Base-by-base conservation (phyloP, 2,797 vertebrate genomes). In the Manis javanica region DNA sequence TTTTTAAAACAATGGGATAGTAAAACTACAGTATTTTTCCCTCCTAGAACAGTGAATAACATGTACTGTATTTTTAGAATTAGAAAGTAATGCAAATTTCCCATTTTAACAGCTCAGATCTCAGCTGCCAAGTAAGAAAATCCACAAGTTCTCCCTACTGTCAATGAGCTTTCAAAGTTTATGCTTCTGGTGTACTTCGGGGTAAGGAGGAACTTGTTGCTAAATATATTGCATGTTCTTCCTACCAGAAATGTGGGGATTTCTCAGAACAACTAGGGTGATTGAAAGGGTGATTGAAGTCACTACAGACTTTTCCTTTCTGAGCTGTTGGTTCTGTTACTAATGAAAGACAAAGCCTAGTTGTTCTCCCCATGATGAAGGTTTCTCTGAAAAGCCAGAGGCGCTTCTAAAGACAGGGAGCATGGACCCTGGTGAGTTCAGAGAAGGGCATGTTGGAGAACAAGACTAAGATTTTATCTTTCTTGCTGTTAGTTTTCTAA, bases 111-210 rank as follows among this genome's bases (percentile, higher is more conserved):
- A 96, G n/a, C 57, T 96, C 92, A 90, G 94, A 94, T 83, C 66
- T 83, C 69, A 96, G 85, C 97, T 98, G 97, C 94, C 82, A 97
- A 97, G 96, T 97, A 77, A 95, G 96, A 98, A 98, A 98, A 97
- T 69, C 94, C 93, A 94, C 87, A 95, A 93, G 87, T 94, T 92
- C 66, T 1, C 75, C 90, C 31, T 97, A 95, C 94, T 97, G 94
- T 63, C 79, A 34, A 75, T 84, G 94, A 72, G 37, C 82, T 92
- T 93, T 97, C 83, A 0, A 55, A 97, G 68, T n/a, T 49, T 88
- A 69, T 61, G 90, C 95, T 87, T 83, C 91, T 82, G 92, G 94
- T 81, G 83, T 87, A 97, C 93, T 96, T 94, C 34, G 97, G 97
- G 96, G 96, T 72, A 96, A 97, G 87, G 97, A 98, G 90, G 93